phyloP scores from a whole-genome alignment of 2,888 invertebrate genomes.

The Tortrix viridana region DNA sequence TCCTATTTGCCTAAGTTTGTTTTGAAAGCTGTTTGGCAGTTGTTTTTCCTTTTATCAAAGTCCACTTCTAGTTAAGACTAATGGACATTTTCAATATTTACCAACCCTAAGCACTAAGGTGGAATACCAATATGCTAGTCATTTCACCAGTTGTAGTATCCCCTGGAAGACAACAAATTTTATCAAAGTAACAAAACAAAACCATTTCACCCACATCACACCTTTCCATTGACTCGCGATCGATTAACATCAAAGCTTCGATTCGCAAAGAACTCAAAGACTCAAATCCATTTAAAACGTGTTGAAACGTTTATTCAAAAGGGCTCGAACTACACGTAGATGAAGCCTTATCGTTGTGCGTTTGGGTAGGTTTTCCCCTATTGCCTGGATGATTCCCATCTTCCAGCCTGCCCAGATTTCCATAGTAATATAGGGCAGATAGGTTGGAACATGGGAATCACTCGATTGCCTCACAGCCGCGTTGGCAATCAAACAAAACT shows the following conservation, averaged over 20 bases:
- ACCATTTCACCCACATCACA: neutral
- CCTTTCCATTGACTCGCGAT: conserved; percentile 21
- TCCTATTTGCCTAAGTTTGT: conserved; percentile 32
- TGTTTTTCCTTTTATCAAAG: conserved; percentile 16
- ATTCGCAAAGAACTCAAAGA: conserved; percentile 16
- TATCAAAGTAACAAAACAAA: neutral
- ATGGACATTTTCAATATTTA: no score
- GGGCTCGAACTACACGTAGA: conserved; percentile 12
- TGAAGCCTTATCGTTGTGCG: conserved; percentile 23
- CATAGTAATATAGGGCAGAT: no score
- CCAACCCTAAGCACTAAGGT: no score
- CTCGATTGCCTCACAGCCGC: conserved; percentile 13
- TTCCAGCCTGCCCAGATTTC: no score
- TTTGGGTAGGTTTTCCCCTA: neutral
- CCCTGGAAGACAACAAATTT: no score
- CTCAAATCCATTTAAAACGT: conserved; percentile 26
- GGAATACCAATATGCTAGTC: no score
- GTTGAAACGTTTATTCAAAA: conserved; percentile 18
- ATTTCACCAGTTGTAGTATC: no score
- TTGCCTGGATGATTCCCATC: no score
- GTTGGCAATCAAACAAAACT: conserved; percentile 27
- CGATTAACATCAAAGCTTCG: conserved; percentile 31
- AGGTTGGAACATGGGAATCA: no score
- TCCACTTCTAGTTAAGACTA: no score
- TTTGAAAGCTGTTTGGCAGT: conserved; percentile 18